These are phyloP conservation scores for Labeo rohita DNA, from an alignment of 2,113 vertebrate genomes.

Conservation along the genomic window DNA sequence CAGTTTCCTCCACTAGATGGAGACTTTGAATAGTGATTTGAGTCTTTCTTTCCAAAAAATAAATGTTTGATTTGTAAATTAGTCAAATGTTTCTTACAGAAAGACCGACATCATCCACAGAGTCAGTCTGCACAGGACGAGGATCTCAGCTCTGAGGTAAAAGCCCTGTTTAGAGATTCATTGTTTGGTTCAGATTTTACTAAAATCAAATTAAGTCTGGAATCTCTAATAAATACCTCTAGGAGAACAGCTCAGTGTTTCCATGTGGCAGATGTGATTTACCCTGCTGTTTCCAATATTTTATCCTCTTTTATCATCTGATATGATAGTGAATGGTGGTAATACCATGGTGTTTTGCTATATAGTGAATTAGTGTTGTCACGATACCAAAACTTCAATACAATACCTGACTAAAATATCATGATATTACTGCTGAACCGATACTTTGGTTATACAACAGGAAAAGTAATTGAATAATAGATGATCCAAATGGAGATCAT, in stretches of 20 bases:
- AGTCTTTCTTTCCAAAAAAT: not conserved
- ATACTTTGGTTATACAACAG: too few relatives aligned
- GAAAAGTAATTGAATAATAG: too few relatives aligned
- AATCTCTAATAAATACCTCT: not conserved
- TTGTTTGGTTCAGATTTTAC: not conserved
- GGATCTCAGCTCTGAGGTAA: slow-evolving; percentile 75
- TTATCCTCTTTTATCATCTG: too few relatives aligned
- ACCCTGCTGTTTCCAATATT: not conserved
- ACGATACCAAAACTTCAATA: too few relatives aligned
- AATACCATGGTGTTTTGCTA: not conserved
- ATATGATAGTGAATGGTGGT: too few relatives aligned
- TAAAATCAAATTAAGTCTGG: not conserved
- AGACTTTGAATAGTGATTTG: not conserved
- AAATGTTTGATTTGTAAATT: not conserved
- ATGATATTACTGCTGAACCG: too few relatives aligned
- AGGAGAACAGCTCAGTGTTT: not conserved
- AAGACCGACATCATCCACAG: slow-evolving; percentile 82
- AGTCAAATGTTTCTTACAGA: slow-evolving; percentile 68
- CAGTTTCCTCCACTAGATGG: slow-evolving; percentile 13
- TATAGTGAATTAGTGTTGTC: not conserved
- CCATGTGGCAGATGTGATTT: not conserved
- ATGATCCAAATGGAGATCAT: too few relatives aligned
- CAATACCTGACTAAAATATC: too few relatives aligned
- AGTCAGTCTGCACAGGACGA: slow-evolving; percentile 88
- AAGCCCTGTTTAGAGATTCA: not conserved